Evolutionary conservation across 2,888 invertebrate species (phyloP).

Genomic region (Microctonus hyperodae): DNA sequence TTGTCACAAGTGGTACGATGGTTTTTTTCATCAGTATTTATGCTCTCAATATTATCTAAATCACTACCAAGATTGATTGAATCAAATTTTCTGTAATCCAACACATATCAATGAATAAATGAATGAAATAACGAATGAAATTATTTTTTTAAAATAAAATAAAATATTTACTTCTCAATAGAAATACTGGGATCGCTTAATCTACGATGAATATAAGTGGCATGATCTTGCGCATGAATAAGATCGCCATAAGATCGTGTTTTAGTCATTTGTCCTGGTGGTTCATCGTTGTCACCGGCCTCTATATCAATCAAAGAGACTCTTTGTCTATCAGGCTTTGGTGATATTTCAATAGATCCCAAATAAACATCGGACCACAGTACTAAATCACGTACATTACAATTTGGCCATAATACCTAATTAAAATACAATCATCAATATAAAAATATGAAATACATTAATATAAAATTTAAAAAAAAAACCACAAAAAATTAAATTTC

Average conservation of each 20-base stretch:
- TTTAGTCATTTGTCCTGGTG: constrained; percentile 74
- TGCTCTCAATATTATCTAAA: constrained; percentile 48
- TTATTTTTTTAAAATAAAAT: neutral
- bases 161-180: constrained; percentile 71
- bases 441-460: neutral
- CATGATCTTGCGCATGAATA: constrained; percentile 70
- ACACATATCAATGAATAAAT: neutral
- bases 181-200: constrained; percentile 87
- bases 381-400: constrained; percentile 80
- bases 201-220: constrained; percentile 71
- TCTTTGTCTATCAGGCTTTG: constrained; percentile 60
- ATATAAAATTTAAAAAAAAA: neutral
- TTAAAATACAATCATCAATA: constrained; percentile 31
- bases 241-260: constrained; percentile 88
- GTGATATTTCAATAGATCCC: constrained; percentile 64
- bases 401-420: constrained; percentile 87
- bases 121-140: neutral
- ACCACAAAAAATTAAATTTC: neutral
- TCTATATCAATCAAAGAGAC: constrained; percentile 59
- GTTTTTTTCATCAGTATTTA: constrained; percentile 44
- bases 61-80: constrained; percentile 55
- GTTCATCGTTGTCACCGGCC: constrained; percentile 56
- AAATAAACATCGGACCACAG: constrained; percentile 89
- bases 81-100: constrained; percentile 57
- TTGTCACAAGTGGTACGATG: constrained; percentile 38